Evolutionary conservation across 2,113 vertebrate genomes (phyloP), one percentile per base, ranked within the genome.

Genomic region (Thunnus maccoyii): DNA sequence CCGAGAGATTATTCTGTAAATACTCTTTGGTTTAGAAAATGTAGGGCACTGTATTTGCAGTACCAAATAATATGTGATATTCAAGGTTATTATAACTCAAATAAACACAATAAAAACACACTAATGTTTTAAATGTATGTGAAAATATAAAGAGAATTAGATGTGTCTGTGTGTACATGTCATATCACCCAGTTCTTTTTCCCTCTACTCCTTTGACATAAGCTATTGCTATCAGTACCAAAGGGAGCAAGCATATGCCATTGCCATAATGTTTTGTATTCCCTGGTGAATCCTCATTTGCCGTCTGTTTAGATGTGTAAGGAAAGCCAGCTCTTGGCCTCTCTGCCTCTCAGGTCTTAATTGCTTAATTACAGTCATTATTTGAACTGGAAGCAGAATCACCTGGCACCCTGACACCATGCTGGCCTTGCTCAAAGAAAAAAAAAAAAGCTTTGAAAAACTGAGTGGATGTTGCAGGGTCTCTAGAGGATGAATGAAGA

Each of bases 361-460:
- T 94, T 93, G 90, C 90, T 90, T 93, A 93, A 95, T 94, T 91
- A 78, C 78, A 89, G 86, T 88, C 88, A 92, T 94, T 92, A 94
- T 91, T 90, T 92, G 85, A 91, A 90, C 88, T 86, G 85, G 73
- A 88, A 76, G 78, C 66, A 65, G 60, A 84, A 78, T 93, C 88
- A 87, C 86, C 87, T 94, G 87, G 79, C 64, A 80, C 25, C 48
- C 68, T 78, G 82, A 86, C 89, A 76, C 79, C 79, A 58, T 18
- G 55, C 81, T 74, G 86, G 72, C 83, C 84, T 79, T 77, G 76
- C 80, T 84, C 15, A 44, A 78, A 73, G 68, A 52, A 80, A 60
- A 41, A 41, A 41, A 44, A 32, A 10, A 46, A 12, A 0, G 2
- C 71, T 80, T 83, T 86, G 76, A 86, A 85, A 86, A 76, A 57